Evolutionary conservation across 2,888 invertebrate species (phyloP).

Genomic region (Panopea generosa): DNA sequence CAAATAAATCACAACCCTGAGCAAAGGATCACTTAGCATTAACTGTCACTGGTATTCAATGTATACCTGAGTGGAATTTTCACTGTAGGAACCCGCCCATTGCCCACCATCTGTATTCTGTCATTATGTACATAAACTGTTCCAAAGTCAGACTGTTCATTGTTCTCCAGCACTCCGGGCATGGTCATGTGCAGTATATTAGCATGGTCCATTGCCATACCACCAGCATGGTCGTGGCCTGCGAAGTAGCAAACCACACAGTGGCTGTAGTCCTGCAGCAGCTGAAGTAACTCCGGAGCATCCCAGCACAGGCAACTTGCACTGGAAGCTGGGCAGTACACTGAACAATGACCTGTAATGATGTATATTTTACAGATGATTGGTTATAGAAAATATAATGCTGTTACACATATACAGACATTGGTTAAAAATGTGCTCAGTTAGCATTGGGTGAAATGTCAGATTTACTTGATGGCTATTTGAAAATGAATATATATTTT

Average conservation of each 20-base stretch:
- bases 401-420: too few species aligned
- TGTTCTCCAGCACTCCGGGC: slow-evolving; percentile 83
- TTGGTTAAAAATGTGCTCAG: too few species aligned
- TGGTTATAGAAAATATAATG: too few species aligned
- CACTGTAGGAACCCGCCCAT: slow-evolving; percentile 63
- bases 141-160: slow-evolving; percentile 76
- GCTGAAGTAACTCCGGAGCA: slow-evolving; percentile 78
- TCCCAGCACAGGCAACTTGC: slow-evolving; percentile 82
- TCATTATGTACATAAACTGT: slow-evolving; percentile 78
- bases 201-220: slow-evolving; percentile 76
- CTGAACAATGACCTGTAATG: slow-evolving; percentile 80
- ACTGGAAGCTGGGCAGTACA: slow-evolving; percentile 71
- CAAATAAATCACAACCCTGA: too few species aligned
- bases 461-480: too few species aligned
- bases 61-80: slow-evolving; percentile 57
- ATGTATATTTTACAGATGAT: too few species aligned
- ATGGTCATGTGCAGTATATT: slow-evolving; percentile 83
- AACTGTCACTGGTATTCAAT: background rate
- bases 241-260: slow-evolving; percentile 83
- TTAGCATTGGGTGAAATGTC: too few species aligned
- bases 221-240: slow-evolving; percentile 84
- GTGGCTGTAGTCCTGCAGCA: slow-evolving; percentile 73
- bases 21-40: too few species aligned
- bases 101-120: slow-evolving; percentile 74
- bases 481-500: too few species aligned